Base-by-base conservation (phyloP, 1,140 invertebrate genomes). In the Dreissena polymorpha region DNA sequence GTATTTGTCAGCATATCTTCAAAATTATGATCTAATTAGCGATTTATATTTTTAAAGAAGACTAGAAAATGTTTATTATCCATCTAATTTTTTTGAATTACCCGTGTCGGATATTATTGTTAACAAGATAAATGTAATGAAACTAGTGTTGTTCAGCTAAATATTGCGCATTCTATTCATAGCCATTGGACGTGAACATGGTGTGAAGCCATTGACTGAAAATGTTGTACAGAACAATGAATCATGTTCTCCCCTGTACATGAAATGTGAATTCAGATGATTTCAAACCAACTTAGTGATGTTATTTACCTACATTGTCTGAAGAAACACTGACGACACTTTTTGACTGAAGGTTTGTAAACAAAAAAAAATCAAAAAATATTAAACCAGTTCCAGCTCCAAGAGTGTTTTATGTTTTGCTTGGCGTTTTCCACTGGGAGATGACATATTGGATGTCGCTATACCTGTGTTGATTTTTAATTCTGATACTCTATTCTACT, bases 271-370 rank as follows among this genome's bases (percentile, higher is more conserved):
- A 60, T 60, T 60, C 16, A 60, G 10, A 18, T 12, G 12, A 23
- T 39, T 60, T 18, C 12, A 60, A 23, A 60, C 72, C 27, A 63
- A 60, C 57, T 25, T 21, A 27, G 49, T 74, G 72, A 74, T 74
- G 72, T 63, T 53, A 57, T 51, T 72, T 74, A 74, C 72, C 72
- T 74, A 74, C 72, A 74, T 74, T 74, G 72, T 74, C 72, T 57
- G 72, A 72, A 25, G 57, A 55, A 63, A 0, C 10, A 74, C 49
- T 25, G 49, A 14, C 27, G 10, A 27, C 53, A 25, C 49, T 29
- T 27, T n/a, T 25, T 27, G 60, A 29, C 72, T 74, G 72, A 74
- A 27, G 72, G 57, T 74, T 74, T n/a, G 72, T 60, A 23, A 60
- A n/a, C 57, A 60, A 2, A n/a, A 60, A 23, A 6, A 5, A 12